A percentile compares a stretch with the other conserved stretches of the same genome.
These are phyloP conservation scores for Scaptomyza caliginosa DNA, from an alignment of 2,888 invertebrate genomes.

Conservation along the genomic window DNA sequence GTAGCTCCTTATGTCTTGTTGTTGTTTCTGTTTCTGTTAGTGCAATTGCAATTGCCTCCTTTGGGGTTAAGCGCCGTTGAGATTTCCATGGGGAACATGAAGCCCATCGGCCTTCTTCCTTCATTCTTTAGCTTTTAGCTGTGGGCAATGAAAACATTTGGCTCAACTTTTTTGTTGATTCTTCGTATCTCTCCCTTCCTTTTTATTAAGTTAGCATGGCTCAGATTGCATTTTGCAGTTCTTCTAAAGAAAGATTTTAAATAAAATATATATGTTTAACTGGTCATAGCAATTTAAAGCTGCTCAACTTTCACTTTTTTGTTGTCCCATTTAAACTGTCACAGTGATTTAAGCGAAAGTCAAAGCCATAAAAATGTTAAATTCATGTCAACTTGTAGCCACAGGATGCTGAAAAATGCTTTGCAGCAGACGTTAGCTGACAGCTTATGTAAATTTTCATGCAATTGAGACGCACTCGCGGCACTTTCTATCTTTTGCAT, in stretches of 20 bases:
- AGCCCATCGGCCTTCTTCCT: conserved; percentile 1
- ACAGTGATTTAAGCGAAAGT: conserved; percentile 38
- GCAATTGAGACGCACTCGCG: conserved; percentile 74
- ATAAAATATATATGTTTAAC: conserved; percentile 2
- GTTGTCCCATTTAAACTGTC: conserved; percentile 33
- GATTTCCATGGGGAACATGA: conserved; percentile 55
- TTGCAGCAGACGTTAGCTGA: conserved; percentile 60
- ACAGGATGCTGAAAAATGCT: conserved; percentile 26
- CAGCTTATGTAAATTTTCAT: conserved; percentile 74
- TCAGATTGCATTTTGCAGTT: conserved; percentile 28
- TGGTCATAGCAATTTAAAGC: conserved; percentile 10
- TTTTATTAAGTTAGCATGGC: conserved; percentile 18
- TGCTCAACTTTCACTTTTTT: not conserved
- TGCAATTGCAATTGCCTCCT: conserved; percentile 64
- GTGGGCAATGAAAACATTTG: conserved; percentile 44
- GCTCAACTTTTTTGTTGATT: conserved; percentile 43
- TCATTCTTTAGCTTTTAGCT: conserved; percentile 2
- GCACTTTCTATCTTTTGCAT: conserved; percentile 4
- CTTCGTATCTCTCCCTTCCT: not conserved
- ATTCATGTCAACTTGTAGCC: conserved; percentile 33
- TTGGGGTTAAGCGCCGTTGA: conserved; percentile 68
- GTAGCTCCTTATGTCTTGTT: conserved; percentile 45
- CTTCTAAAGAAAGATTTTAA: not conserved
- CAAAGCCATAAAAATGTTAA: conserved; percentile 48
- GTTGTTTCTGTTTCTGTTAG: conserved; percentile 23